Evolutionary conservation across 2,113 vertebrate genomes (phyloP).

Genomic region (Seriola aureovittata): DNA sequence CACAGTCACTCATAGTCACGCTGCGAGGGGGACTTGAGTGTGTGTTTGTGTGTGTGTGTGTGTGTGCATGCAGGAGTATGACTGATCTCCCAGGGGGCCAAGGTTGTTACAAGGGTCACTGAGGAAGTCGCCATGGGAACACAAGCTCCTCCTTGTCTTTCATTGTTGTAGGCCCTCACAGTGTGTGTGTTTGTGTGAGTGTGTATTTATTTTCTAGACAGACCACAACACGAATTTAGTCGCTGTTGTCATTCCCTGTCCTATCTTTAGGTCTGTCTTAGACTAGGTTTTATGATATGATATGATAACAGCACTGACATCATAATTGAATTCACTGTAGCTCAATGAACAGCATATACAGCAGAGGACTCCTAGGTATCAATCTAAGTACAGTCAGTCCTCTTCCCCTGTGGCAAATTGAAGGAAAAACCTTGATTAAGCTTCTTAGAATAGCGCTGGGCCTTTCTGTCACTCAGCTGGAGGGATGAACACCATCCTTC

Average conservation of each 20-base stretch:
- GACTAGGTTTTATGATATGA: neutral
- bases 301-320: neutral
- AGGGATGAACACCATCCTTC: neutral
- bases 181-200: conserved; percentile 7
- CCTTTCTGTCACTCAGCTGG: neutral
- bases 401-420: conserved; percentile 8
- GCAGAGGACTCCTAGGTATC: neutral
- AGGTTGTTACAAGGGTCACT: conserved; percentile 76
- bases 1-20: conserved; percentile 58
- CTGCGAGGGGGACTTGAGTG: conserved; percentile 24
- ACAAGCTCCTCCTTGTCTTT: conserved; percentile 63
- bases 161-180: conserved; percentile 32
- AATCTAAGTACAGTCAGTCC: conserved; percentile 10
- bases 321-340: neutral
- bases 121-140: conserved; percentile 75
- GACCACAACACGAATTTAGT: conserved; percentile 1
- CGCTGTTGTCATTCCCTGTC: neutral
- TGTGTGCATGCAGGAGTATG: conserved; percentile 39
- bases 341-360: neutral
- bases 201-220: neutral
- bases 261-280: neutral
- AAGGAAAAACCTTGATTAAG: conserved; percentile 6
- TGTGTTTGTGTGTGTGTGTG: conserved; percentile 30
- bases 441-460: neutral
- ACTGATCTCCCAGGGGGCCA: conserved; percentile 72